Base-by-base conservation (phyloP, 2,888 invertebrate genomes). In the Catocala nupta region DNA sequence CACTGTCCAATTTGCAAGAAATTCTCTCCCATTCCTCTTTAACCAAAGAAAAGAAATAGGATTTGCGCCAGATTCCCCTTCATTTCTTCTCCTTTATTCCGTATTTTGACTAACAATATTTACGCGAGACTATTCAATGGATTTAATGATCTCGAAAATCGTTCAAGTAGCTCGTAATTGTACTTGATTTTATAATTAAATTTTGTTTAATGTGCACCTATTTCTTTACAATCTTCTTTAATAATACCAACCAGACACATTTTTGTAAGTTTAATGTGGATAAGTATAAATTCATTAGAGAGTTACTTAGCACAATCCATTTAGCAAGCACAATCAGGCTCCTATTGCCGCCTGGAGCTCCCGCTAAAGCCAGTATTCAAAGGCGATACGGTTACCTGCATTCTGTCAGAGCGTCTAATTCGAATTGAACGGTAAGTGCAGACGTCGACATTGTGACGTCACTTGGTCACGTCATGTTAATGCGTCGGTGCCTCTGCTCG, bases 1-100 rank as follows among this genome's bases (percentile, higher is more conserved):
- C 78, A 79, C 80, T 85, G 85, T 85, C 82, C 85, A 84, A 88
- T 88, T 88, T 88, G 81, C 82, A 80, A 80, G 80, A 81, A 84
- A 81, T 81, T 81, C 78, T 77, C 77, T 70, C 3, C 78, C 71
- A 80, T 80, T 83, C 81, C 71, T 77, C 68, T 73, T 5, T 77
- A 75, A 75, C 77, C 74, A 72, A 69, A 77, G 78, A 69, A 78
- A 78, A 80, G 78, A 77, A 83, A 85, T 81, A 80, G 81, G 82
- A 82, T 85, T 86, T 80, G 71, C 73, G 48, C 70, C 68, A 81
- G 79, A 84, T 81, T 74, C 77, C 68, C 63, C 70, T 36, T 77
- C 74, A 78, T 83, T 82, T 80, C 73, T 77, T 77, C 70, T 64
- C 73, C 74, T 78, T 81, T 82, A 81, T 81, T 74, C 70, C 75